Base-by-base conservation (phyloP, 2,113 vertebrate genomes). In the Melanerpes formicivorus region DNA sequence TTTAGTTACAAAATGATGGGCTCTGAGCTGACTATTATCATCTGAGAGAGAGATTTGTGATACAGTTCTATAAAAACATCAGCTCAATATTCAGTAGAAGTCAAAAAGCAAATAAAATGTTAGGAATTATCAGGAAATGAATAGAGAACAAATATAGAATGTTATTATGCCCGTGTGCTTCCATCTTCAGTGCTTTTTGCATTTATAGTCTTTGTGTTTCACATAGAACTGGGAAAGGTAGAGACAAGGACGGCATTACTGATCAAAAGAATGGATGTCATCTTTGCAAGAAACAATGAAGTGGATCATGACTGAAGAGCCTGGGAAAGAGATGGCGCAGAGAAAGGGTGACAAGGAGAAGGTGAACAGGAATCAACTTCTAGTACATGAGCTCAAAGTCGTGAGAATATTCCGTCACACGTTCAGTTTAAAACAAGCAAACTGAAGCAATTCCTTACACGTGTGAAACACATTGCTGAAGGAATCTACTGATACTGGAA, bases 41-140 rank as follows among this genome's bases (percentile, higher is more conserved):
- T 85, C 82, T 46, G 18, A 46, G 56, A 59, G 64, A 50, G 56
- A 76, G 50, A 44, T 15, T 60, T 1, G n/a, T 17, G n/a, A 76
- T 85, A 37, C 64, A 77, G 46, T 42, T 87, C 27, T 85, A 59
- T 60, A 80, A 71, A 95, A 90, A 42, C 13, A 52, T 74, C 67
- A 67, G 46, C 46, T 83, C 64, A 65, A 2, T 70, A 63, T 92
- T 91, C 81, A 66, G 40, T 40, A 44, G 23, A 75, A 81, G 46
- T 65, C 64, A 85, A 89, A 95, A 91, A 91, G 9, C 66, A 92
- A 82, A 93, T 89, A 7, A 80, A 87, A 92, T 60, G 15, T 83
- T 52, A 46, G 52, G 23, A 77, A 77, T 71, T 80, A 90, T 6
- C 42, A 93, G 76, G 69, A 90, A 94, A 83, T 91, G 2, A 95